Base-by-base conservation (phyloP, 2,888 invertebrate species). In the Megamerina dolium region DNA sequence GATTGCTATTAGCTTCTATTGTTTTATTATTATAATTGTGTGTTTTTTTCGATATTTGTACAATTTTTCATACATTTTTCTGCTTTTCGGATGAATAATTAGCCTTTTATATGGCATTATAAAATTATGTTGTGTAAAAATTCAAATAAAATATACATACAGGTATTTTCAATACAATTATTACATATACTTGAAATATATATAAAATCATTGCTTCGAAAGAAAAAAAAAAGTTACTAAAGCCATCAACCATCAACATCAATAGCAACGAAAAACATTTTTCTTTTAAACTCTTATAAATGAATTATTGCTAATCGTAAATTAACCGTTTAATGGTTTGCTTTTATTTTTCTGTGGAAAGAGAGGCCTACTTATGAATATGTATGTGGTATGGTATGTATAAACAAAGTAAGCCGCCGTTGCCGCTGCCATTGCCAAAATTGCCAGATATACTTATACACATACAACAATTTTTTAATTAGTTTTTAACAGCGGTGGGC, bases 401-500 rank as follows among this genome's bases (percentile, higher is more conserved):
- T 36, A 16, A 44, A 38, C 37, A 44, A 34, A 46, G 38, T 37
- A 38, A 32, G 35, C 37, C 9, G 37, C 38, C 38, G 19, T 17
- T 21, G 10, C 31, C n/a, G 4, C 38, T 38, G n/a, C n/a, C 38
- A 43, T 38, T 34, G n/a, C 34, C 14, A 17, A n/a, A 32, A 36
- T 36, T 35, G 38, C 37, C 21, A 30, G 44, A 51, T 50, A 50
- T 53, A 51, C 46, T 57, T 50, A 52, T 53, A 54, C 53, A 57
- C 47, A 52, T n/a, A n/a, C n/a, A 32, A n/a, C 23, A 38, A 23
- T 45, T 47, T 52, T 56, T 61, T 61, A 63, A 63, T 61, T 63
- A 58, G 56, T 54, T 62, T 62, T 51, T 51, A 61, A 52, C 61
- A 57, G 59, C 60, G 55, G 60, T 54, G 33, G 57, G 53, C 52